Percentiles rank a stretch among this genome's conserved stretches.
phyloP scores from a whole-genome alignment of 2,888 invertebrate genomes.

The Himalopsyche japonica region DNA sequence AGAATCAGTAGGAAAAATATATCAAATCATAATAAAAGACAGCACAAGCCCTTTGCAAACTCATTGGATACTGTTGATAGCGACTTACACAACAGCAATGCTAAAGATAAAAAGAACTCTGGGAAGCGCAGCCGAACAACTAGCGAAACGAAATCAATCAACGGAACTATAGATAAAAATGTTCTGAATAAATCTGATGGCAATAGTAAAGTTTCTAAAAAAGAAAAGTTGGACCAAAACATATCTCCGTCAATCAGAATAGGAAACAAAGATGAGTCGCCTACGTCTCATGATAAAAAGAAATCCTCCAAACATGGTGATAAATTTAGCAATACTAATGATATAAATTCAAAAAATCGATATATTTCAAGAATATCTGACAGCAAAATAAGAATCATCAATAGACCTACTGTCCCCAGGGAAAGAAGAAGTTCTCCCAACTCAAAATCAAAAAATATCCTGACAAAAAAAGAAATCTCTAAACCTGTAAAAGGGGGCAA shows the following conservation, averaged over 20 bases:
- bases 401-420: not conserved
- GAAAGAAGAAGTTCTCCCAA: not conserved
- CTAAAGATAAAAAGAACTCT: not conserved
- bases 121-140: not conserved
- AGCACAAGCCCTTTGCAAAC: not conserved
- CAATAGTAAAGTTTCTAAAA: not conserved
- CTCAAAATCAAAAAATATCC: not conserved
- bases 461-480: not conserved
- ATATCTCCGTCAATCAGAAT: not conserved
- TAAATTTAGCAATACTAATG: not conserved
- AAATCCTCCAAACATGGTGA: not conserved
- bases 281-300: not conserved
- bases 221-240: not conserved
- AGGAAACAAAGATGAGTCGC: not conserved
- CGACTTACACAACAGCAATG: not conserved
- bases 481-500: not conserved
- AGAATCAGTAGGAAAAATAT: not conserved
- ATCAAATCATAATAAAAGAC: not conserved
- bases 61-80: not conserved
- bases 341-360: not conserved
- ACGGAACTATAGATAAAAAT: not conserved
- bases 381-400: not conserved
- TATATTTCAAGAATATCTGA: not conserved
- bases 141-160: not conserved
- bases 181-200: not conserved